Conservation (phyloP, 2,797 vertebrate species). For the Petrocephalus sullivani region DNA sequence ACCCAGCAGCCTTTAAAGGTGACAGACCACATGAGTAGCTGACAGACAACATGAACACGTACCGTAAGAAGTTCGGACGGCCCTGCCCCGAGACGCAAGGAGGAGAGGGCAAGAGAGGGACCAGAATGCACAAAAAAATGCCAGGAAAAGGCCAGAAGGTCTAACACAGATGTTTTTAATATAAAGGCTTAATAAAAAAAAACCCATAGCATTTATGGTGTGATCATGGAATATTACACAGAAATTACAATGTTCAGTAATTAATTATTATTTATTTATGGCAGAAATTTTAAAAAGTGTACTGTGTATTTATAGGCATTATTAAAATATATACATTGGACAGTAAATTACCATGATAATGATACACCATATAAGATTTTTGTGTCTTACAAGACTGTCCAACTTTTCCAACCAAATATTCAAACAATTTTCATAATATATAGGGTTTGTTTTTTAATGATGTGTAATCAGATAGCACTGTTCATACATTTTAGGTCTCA, state of each 20-base stretch:
- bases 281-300: background rate
- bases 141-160: background rate
- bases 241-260: background rate
- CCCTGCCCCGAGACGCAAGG: background rate
- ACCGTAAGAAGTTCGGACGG: background rate
- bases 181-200: background rate
- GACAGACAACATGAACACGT: background rate
- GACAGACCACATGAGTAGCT: slow-evolving; percentile 7
- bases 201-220: background rate
- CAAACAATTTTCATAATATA: no score
- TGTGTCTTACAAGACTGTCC: background rate
- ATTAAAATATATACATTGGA: background rate
- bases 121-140: background rate
- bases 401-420: no score
- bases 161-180: background rate
- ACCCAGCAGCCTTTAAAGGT: slow-evolving; percentile 7
- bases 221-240: background rate
- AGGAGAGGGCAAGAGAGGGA: background rate
- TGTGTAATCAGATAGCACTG: background rate
- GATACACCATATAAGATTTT: background rate
- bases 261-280: background rate
- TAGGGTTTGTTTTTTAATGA: background rate
- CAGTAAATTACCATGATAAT: background rate
- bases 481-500: background rate
- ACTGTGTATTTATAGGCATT: background rate